Conservation (phyloP, 2,797 vertebrate genomes). For the Peromyscus eremicus region DNA sequence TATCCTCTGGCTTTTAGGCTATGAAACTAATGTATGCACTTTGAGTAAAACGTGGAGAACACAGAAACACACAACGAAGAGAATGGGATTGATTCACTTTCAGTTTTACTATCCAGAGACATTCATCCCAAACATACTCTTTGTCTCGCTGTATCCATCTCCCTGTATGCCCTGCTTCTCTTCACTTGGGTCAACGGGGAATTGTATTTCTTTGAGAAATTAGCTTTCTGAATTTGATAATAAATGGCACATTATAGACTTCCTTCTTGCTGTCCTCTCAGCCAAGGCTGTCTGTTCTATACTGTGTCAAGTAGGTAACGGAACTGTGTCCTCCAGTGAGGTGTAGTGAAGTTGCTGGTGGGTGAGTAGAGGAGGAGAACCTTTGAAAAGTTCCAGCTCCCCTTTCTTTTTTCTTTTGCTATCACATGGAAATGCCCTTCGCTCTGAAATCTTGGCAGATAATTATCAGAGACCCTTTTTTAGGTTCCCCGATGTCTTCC, state of each 20-base stretch:
- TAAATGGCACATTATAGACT: neutral
- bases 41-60: neutral
- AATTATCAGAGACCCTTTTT: slow-evolving; percentile 84
- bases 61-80: neutral
- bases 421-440: slow-evolving; percentile 69
- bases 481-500: slow-evolving; percentile 78
- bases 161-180: neutral
- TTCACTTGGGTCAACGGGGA: slow-evolving; percentile 19
- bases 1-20: neutral
- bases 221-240: slow-evolving; percentile 37
- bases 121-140: neutral
- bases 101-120: neutral
- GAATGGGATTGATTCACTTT: neutral
- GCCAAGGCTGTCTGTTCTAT: neutral
- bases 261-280: neutral
- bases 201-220: slow-evolving; percentile 36
- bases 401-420: neutral
- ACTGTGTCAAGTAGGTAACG: neutral
- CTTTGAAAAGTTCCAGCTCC: slow-evolving; percentile 61
- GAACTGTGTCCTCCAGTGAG: neutral
- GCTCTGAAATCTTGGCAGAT: slow-evolving; percentile 75
- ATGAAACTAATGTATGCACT: neutral
- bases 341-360: neutral
- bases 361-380: neutral
- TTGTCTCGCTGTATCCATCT: neutral